These are phyloP conservation scores for Protodeltote pygarga DNA, from an alignment of 2,888 invertebrate species.

Conservation along the genomic window DNA sequence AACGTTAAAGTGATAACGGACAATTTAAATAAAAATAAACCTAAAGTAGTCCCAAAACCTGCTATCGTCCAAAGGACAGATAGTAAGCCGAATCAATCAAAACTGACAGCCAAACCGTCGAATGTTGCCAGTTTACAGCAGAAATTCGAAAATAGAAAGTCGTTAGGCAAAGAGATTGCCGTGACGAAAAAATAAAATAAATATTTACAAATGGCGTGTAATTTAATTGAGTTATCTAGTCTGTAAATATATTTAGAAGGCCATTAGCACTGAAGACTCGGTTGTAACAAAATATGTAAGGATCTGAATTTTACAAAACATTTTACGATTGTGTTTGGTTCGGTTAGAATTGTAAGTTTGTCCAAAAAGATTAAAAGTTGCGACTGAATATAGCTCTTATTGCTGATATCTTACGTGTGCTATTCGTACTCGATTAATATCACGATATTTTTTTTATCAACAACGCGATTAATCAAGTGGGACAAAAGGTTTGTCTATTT, in stretches of 20 bases:
- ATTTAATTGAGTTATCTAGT: conserved; percentile 53
- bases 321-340: conserved; percentile 27
- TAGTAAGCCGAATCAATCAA: conserved; percentile 74
- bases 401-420: neutral
- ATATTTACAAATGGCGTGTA: conserved; percentile 27
- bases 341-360: conserved; percentile 29
- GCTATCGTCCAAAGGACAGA: conserved; percentile 66
- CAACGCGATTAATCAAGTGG: too few species aligned
- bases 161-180: conserved; percentile 75
- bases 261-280: conserved; percentile 42
- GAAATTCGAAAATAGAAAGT: conserved; percentile 90
- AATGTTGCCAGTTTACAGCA: conserved; percentile 93
- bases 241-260: conserved; percentile 52
- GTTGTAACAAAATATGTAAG: conserved; percentile 43
- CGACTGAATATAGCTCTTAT: neutral
- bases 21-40: conserved; percentile 81
- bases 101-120: conserved; percentile 87
- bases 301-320: conserved; percentile 46
- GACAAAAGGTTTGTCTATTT: too few species aligned
- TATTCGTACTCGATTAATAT: too few species aligned
- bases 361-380: conserved; percentile 17
- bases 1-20: conserved; percentile 81
- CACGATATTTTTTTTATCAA: too few species aligned
- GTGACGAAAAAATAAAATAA: conserved; percentile 56
- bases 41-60: conserved; percentile 81